Evolutionary conservation across 2,797 vertebrate species (phyloP).

Genomic region (Zalophus californianus): DNA sequence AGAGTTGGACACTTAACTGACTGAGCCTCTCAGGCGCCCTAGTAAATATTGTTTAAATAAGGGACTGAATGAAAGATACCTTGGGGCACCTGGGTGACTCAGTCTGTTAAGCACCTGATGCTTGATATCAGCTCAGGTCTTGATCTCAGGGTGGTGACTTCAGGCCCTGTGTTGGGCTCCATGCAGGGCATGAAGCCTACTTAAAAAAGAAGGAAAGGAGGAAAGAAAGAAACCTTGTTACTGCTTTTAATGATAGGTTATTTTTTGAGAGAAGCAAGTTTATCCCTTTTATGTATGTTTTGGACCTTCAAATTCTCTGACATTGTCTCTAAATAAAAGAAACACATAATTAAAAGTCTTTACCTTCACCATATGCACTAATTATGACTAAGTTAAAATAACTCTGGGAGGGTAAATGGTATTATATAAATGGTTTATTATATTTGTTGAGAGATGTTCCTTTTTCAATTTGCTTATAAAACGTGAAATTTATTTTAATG

Average conservation of each 20-base stretch:
- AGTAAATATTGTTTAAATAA: not conserved
- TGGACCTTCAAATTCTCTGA: not conserved
- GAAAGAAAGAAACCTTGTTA: not conserved
- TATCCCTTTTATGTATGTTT: not conserved
- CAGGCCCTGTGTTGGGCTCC: not conserved
- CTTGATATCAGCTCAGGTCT: not conserved
- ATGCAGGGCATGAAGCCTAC: not conserved
- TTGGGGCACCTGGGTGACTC: not conserved
- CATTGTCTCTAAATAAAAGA: not conserved
- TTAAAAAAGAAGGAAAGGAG: not conserved
- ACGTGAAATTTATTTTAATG: not conserved
- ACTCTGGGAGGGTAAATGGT: not conserved
- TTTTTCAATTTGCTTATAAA: not conserved
- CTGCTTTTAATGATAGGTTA: not conserved
- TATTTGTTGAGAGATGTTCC: slow-evolving; percentile 1
- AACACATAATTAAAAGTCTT: not conserved
- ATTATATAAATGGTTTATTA: not conserved
- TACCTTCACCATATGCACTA: not conserved
- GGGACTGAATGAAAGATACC: not conserved
- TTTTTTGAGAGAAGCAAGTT: not conserved
- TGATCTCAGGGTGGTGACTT: not conserved
- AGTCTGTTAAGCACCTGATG: not conserved
- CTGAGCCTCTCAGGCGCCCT: not conserved
- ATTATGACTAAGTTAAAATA: slow-evolving; percentile 3
- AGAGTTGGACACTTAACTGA: not conserved